Evolutionary conservation across 2,113 vertebrate genomes (phyloP).

Genomic region (Columba livia): DNA sequence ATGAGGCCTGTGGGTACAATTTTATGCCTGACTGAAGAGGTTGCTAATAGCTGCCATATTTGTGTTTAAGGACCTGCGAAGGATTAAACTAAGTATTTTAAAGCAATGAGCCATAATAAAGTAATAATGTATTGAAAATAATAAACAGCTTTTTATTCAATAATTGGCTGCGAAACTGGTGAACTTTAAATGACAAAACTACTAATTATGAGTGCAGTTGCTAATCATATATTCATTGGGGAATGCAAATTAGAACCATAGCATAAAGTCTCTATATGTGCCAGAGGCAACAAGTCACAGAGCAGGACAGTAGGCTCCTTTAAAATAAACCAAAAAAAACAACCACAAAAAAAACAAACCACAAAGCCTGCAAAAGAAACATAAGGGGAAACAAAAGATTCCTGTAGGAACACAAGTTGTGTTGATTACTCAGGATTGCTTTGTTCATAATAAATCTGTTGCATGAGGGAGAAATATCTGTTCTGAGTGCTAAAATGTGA

Average conservation of each 20-base stretch:
- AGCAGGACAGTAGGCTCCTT: neutral
- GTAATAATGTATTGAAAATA: conserved; percentile 82
- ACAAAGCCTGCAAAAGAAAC: neutral
- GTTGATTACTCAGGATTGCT: neutral
- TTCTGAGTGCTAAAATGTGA: neutral
- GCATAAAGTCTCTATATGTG: neutral
- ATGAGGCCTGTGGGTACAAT: conserved; percentile 87
- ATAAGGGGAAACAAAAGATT: neutral
- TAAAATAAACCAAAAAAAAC: neutral
- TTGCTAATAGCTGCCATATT: conserved; percentile 89
- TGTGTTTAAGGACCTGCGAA: conserved; percentile 84
- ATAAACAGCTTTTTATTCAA: conserved; percentile 78
- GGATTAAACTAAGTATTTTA: conserved; percentile 82
- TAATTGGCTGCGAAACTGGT: conserved; percentile 75
- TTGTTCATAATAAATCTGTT: neutral
- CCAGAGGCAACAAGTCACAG: neutral
- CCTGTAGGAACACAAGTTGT: neutral
- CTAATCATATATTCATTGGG: conserved; percentile 37
- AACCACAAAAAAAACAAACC: too few relatives aligned
- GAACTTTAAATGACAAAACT: conserved; percentile 77
- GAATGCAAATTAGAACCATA: conserved; percentile 27
- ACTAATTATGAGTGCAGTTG: conserved; percentile 72
- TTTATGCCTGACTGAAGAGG: conserved; percentile 88
- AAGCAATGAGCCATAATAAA: conserved; percentile 83
- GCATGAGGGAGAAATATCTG: neutral